Conservation (phyloP, 1,140 invertebrate species). For the Magallana ariakensis region DNA sequence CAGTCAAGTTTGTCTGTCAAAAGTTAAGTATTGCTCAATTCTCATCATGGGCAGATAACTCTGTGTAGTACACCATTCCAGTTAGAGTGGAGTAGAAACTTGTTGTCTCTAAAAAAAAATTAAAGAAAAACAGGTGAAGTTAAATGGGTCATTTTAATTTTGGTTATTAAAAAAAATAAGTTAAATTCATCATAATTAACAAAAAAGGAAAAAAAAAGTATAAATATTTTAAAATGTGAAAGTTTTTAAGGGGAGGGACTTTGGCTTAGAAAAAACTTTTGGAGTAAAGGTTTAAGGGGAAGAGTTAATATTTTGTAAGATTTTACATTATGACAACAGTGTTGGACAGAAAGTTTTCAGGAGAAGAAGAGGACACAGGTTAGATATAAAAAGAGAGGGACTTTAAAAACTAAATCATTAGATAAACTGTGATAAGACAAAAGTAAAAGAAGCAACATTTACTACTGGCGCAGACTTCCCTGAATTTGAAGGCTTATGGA, state of each 20-base stretch:
- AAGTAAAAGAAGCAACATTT: not conserved
- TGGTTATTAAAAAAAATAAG: not conserved
- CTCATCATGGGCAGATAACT: constrained; percentile 35
- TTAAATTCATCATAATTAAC: no score
- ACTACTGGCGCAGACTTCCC: not conserved
- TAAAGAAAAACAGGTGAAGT: not conserved
- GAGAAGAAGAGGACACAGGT: constrained; percentile 16
- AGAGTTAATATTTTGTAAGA: not conserved
- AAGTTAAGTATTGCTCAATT: constrained; percentile 31
- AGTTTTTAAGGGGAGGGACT: not conserved
- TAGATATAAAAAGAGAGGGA: constrained; percentile 3
- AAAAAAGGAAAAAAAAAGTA: not conserved
- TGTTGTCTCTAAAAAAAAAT: not conserved
- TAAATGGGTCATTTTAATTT: not conserved
- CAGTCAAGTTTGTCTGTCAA: constrained; percentile 20
- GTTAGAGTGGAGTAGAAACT: no score
- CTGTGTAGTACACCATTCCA: constrained; percentile 7
- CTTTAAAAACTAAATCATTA: not conserved
- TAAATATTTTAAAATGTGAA: not conserved
- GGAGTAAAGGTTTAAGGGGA: not conserved
- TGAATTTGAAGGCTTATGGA: constrained; percentile 31
- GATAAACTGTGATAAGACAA: not conserved
- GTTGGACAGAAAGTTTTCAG: not conserved
- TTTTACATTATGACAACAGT: not conserved
- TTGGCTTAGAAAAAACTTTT: not conserved